Conservation (phyloP, 2,113 vertebrate genomes). For the Morone saxatilis region DNA sequence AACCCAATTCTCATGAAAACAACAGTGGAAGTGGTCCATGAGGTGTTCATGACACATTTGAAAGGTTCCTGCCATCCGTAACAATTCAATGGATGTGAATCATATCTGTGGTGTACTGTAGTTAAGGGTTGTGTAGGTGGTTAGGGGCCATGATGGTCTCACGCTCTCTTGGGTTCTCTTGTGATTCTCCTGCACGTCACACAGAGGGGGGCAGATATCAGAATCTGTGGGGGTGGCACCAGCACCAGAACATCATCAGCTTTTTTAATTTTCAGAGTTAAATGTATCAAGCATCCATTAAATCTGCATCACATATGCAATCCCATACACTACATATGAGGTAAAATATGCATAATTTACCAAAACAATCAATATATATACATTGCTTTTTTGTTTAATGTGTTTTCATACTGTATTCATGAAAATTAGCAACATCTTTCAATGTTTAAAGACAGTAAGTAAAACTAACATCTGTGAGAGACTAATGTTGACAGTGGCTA, state of each 20-base stretch:
- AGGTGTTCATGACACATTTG: slow-evolving; percentile 59
- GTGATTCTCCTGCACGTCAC: slow-evolving; percentile 34
- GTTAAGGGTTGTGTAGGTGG: slow-evolving; percentile 42
- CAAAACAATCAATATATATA: background rate
- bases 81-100: slow-evolving; percentile 46
- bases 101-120: slow-evolving; percentile 42
- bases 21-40: slow-evolving; percentile 52
- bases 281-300: background rate
- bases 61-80: slow-evolving; percentile 32
- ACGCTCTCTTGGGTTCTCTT: slow-evolving; percentile 14
- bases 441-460: background rate
- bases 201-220: background rate
- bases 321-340: background rate
- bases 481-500: background rate
- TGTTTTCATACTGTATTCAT: background rate
- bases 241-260: background rate
- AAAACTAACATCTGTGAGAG: background rate
- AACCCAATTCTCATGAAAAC: background rate
- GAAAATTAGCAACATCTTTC: background rate
- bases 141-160: slow-evolving; percentile 25
- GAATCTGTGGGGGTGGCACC: background rate
- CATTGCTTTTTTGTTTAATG: background rate
- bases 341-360: background rate
- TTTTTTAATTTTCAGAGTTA: background rate
- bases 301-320: background rate